phyloP scores from a whole-genome alignment of 2,888 invertebrate genomes.

The Tromatobia lineatoria region DNA sequence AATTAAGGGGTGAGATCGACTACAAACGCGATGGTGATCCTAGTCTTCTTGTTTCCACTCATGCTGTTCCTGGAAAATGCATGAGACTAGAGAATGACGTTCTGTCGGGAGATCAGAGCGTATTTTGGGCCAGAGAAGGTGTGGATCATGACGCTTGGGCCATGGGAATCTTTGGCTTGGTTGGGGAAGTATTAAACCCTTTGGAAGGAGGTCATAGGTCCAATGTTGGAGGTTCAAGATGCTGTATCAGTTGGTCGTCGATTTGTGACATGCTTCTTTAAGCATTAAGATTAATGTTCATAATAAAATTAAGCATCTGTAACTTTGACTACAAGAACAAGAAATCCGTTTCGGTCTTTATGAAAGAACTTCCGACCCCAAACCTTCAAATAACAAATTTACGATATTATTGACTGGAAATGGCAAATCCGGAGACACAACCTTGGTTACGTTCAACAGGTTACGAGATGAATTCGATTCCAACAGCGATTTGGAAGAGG shows the following conservation, averaged over 20 bases:
- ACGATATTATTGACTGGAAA: conserved; percentile 22
- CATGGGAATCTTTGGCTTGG: conserved; percentile 13
- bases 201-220: conserved; percentile 42
- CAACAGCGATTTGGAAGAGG: conserved; percentile 17
- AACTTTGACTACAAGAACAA: conserved; percentile 37
- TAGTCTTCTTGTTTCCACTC: conserved; percentile 25
- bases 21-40: conserved; percentile 27
- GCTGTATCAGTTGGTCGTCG: conserved; percentile 27
- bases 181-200: conserved; percentile 39
- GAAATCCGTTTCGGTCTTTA: conserved; percentile 17
- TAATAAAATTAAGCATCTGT: not conserved
- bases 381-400: conserved; percentile 42
- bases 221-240: conserved; percentile 29
- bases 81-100: conserved; percentile 7
- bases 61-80: not conserved
- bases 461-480: conserved; percentile 33
- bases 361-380: conserved; percentile 10
- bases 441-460: conserved; percentile 19
- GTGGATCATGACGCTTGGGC: conserved; percentile 39
- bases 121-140: conserved; percentile 26
- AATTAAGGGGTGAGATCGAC: conserved; percentile 32
- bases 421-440: conserved; percentile 15
- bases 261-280: conserved; percentile 35
- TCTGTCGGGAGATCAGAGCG: conserved; percentile 15
- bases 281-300: too few species aligned